Evolutionary conservation across 2,888 invertebrate species (phyloP), one percentile per base, ranked within the genome.

Genomic region (Aphidius colemani): DNA sequence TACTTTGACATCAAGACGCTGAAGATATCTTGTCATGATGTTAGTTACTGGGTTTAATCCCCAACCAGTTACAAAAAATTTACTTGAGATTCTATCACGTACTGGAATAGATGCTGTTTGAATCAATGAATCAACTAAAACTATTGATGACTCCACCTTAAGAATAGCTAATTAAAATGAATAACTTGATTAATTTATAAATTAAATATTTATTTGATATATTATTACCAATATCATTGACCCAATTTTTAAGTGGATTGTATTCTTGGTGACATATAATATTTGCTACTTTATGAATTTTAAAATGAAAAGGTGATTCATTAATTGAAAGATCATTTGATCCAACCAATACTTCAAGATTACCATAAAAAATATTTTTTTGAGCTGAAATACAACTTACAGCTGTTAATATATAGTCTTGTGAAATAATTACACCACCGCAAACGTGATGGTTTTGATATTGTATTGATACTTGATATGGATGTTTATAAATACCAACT

Each of bases 381-480:
- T 46, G n/a, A 5, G 48, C 53, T 3, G 43, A 43, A 45, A 71
- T 41, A 46, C 72, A 72, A 63, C 72, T 71, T 7, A 71, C 73
- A 53, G 72, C 73, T 10, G 73, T 72, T n/a, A 73, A 46, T 50
- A 73, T 64, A 56, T 69, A 68, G 7, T 57, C 45, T 1, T 55
- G 45, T 11, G 45, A 53, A 5, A 72, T 66, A 18, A 72, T 69
- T 7, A 69, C 46, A 44, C 70, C 71, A 30, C 73, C 73, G 43
- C 73, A 73, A 13, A 68, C 63, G 45, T 69, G 71, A 6, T 13
- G 5, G 1, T 59, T 59, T 11, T 30, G 41, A 40, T 7, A 49
- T 53, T 67, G 69, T 7, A 73, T 48, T 6, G 71, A 72, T 18
- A 70, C 71, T 61, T 68, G 70, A 56, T 70, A 69, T 9, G 73